Percentiles rank a stretch among this genome's conserved stretches.
These are phyloP conservation scores for Eutolmus rufibarbis DNA, from an alignment of 2,888 invertebrate genomes.

Conservation along the genomic window DNA sequence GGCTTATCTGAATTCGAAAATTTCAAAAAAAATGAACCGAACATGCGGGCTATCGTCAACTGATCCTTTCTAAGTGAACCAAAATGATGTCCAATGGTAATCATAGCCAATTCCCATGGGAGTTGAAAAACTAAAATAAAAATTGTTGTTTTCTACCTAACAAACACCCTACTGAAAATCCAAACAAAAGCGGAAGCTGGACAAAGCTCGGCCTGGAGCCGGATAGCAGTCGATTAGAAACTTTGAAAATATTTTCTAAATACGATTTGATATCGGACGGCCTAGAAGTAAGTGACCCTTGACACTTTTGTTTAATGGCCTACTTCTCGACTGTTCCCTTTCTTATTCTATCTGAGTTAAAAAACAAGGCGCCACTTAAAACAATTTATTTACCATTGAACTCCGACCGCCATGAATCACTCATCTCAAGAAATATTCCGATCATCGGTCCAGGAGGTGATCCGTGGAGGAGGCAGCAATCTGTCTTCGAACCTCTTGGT, in stretches of 20 bases:
- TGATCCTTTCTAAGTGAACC: not conserved
- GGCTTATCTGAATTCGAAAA: not conserved
- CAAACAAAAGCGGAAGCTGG: not conserved
- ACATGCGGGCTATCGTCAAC: not conserved
- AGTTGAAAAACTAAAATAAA: not conserved
- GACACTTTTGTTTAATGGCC: slow-evolving; percentile 26
- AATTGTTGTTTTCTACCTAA: not conserved
- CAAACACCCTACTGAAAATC: not conserved
- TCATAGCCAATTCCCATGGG: not conserved
- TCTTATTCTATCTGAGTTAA: slow-evolving; percentile 11
- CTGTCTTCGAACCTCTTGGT: not conserved
- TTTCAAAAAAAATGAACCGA: not conserved
- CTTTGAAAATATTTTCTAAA: slow-evolving; percentile 5
- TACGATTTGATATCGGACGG: not conserved
- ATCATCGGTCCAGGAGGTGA: not conserved
- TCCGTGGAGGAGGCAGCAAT: not conserved
- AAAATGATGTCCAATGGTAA: not conserved
- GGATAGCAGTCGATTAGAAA: not conserved
- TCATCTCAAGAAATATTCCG: not conserved
- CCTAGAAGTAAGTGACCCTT: slow-evolving; percentile 28
- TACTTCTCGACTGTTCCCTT: slow-evolving; percentile 32
- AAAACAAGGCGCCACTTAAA: slow-evolving; percentile 39
- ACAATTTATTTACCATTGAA: slow-evolving; percentile 38
- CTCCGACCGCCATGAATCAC: slow-evolving; percentile 16
- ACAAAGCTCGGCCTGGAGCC: not conserved